These are phyloP conservation scores for Lepus americanus DNA, from an alignment of 2,113 vertebrate species.

Conservation along the genomic window DNA sequence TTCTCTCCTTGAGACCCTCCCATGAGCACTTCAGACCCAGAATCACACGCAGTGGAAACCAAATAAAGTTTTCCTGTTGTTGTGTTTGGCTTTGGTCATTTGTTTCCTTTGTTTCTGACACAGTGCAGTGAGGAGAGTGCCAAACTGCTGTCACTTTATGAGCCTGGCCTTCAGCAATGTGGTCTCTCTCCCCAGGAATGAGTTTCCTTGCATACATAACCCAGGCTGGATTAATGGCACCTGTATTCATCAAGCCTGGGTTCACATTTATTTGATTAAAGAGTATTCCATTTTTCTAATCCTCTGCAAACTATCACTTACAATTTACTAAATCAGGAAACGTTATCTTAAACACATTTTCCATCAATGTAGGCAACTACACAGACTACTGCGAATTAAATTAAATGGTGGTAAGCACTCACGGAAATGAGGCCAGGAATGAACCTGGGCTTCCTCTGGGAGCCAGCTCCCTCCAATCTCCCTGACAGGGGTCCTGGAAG, in stretches of 20 bases:
- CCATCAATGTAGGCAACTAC: too few species aligned
- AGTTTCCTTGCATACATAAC: neutral
- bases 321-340: neutral
- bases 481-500: neutral
- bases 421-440: fast-evolving
- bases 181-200: neutral
- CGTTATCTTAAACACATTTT: neutral
- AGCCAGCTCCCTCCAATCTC: fast-evolving
- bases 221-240: too few species aligned
- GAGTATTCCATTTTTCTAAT: neutral
- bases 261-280: neutral
- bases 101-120: neutral
- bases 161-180: neutral
- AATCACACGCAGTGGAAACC: neutral
- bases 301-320: neutral
- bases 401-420: fast-evolving
- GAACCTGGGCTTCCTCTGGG: fast-evolving
- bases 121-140: neutral
- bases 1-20: too few species aligned
- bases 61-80: neutral
- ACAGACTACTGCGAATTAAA: too few species aligned
- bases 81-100: neutral
- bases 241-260: neutral
- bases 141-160: too few species aligned
- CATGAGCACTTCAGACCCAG: neutral